phyloP scores from a whole-genome alignment of 1,140 invertebrate species.

The Hypothenemus hampei region DNA sequence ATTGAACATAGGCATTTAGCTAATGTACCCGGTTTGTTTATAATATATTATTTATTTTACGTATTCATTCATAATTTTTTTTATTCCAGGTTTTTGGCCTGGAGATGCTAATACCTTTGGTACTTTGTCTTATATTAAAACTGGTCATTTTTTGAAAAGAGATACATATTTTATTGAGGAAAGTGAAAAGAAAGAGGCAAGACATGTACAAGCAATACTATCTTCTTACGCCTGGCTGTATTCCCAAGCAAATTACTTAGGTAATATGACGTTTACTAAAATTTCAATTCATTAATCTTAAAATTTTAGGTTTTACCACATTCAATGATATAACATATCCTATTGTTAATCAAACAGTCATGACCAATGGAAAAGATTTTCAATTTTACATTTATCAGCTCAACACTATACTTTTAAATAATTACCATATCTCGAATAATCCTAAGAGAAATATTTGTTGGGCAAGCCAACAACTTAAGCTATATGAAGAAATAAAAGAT shows the following conservation, averaged over 20 bases:
- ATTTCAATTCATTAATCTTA: neutral
- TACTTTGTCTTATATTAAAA: constrained; percentile 64
- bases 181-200: constrained; percentile 55
- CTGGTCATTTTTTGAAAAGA: constrained; percentile 51
- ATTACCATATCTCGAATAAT: constrained; percentile 58
- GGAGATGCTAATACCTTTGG: constrained; percentile 72
- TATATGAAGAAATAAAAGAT: constrained; percentile 71
- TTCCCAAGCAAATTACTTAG: constrained; percentile 72
- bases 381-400: constrained; percentile 84
- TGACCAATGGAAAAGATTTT: constrained; percentile 79
- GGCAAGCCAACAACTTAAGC: constrained; percentile 61
- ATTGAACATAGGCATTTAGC: constrained; percentile 56
- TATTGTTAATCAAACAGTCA: constrained; percentile 73
- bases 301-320: constrained; percentile 68
- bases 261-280: neutral
- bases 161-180: constrained; percentile 43
- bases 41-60: neutral
- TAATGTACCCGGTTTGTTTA: constrained; percentile 63
- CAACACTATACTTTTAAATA: constrained; percentile 71
- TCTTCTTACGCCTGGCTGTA: constrained; percentile 75
- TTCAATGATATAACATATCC: constrained; percentile 86
- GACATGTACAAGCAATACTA: constrained; percentile 67
- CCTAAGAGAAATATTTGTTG: constrained; percentile 75
- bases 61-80: neutral
- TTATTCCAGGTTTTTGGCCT: constrained; percentile 67